Conservation (phyloP, 2,888 invertebrate genomes). For the Petrolisthes manimaculis region DNA sequence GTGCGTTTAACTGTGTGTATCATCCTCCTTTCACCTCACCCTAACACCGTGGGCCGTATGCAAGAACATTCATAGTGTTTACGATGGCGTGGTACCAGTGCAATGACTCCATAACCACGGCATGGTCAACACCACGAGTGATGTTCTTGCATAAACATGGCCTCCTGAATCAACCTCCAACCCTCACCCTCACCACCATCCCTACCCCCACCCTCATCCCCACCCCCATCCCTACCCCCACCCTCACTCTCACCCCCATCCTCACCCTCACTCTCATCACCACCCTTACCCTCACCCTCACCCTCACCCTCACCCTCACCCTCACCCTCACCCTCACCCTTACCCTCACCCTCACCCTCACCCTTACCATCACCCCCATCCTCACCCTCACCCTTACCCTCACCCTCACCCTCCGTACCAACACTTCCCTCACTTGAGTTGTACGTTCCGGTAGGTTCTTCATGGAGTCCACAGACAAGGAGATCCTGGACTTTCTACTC, state of each 20-base stretch:
- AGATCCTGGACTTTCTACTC: slow-evolving; percentile 84
- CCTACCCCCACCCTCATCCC: not conserved
- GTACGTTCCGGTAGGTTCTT: slow-evolving; percentile 51
- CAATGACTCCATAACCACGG: too few species aligned
- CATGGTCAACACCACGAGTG: not conserved
- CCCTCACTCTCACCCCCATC: not conserved
- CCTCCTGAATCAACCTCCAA: not conserved
- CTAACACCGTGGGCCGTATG: not conserved
- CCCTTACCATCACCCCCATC: not conserved
- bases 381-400: not conserved
- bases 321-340: not conserved
- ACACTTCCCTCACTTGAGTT: not conserved
- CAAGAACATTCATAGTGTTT: not conserved
- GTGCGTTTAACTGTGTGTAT: not conserved
- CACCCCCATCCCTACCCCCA: not conserved
- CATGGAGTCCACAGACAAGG: slow-evolving; percentile 68
- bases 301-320: not conserved
- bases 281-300: not conserved
- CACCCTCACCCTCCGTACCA: not conserved
- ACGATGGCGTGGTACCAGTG: too few species aligned
- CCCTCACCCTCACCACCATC: not conserved
- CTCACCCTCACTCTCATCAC: not conserved
- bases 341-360: not conserved
- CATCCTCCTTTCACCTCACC: not conserved
- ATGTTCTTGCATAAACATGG: not conserved